Evolutionary conservation across 2,797 vertebrate species (phyloP).

Genomic region (Masticophis lateralis): DNA sequence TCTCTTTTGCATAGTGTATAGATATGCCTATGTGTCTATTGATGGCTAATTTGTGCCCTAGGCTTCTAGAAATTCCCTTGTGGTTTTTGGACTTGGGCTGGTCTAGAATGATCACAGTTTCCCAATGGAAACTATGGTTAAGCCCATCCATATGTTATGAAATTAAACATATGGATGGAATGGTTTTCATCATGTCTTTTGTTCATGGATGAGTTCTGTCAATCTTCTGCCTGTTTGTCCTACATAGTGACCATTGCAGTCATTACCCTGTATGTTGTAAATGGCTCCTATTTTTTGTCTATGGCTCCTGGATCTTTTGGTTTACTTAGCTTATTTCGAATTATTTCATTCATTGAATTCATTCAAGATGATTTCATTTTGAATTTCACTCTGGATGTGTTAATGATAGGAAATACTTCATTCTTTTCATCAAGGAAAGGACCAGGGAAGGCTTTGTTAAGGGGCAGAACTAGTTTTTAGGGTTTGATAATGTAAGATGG

Average conservation of each 20-base stretch:
- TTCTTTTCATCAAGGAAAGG: neutral
- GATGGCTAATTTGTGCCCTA: neutral
- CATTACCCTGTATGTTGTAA: neutral
- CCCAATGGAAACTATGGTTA: neutral
- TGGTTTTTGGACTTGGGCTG: neutral
- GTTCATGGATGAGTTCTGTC: neutral
- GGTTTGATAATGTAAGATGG: neutral
- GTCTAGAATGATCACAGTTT: neutral
- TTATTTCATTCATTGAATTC: neutral
- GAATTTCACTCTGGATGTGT: neutral
- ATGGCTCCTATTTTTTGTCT: neutral
- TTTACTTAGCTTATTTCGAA: neutral
- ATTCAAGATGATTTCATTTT: neutral
- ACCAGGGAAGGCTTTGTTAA: neutral
- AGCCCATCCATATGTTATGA: neutral
- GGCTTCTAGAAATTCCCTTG: neutral
- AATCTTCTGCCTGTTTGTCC: neutral
- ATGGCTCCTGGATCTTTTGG: neutral
- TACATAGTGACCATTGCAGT: neutral
- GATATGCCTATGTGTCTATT: neutral
- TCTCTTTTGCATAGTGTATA: neutral
- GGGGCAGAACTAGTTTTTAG: neutral
- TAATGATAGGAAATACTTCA: neutral
- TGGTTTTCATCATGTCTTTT: neutral
- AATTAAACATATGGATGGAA: neutral